A percentile compares a stretch with the other conserved stretches of the same genome.
Evolutionary conservation across 1,140 invertebrate species (phyloP).

Genomic region (Uloborus diversus): DNA sequence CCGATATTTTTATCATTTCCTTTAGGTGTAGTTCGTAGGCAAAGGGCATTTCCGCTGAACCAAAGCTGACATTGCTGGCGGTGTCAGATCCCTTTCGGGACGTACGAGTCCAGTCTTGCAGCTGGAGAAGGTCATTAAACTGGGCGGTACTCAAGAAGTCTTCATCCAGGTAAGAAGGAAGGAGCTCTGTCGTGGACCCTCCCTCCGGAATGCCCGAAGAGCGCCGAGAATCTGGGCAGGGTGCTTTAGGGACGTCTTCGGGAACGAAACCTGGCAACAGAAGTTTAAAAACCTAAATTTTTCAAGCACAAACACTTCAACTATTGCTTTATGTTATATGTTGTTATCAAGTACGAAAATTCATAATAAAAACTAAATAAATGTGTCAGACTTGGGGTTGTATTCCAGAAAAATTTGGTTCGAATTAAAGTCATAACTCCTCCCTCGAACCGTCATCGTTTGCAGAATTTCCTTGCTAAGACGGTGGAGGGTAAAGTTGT

Average conservation of each 20-base stretch:
- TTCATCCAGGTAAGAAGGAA: conserved; percentile 46
- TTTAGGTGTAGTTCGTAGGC: conserved; percentile 62
- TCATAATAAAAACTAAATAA: no score
- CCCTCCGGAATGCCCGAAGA: conserved; percentile 24
- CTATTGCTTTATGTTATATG: no score
- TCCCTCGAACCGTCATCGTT: no score
- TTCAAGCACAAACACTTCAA: no score
- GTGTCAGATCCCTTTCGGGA: conserved; percentile 56
- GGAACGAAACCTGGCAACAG: no score
- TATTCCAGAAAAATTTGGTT: no score
- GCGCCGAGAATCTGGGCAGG: conserved; percentile 21
- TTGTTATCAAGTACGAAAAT: no score
- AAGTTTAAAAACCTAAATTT: no score
- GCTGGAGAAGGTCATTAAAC: conserved; percentile 45
- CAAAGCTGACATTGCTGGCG: conserved; percentile 53
- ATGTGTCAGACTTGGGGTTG: no score
- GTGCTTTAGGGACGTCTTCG: neutral
- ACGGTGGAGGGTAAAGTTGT: no score
- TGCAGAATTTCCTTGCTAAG: no score
- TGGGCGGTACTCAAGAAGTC: conserved; percentile 46
- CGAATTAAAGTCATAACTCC: no score
- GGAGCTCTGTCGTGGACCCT: neutral
- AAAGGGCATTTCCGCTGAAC: conserved; percentile 59
- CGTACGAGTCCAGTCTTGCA: conserved; percentile 46
- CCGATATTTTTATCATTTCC: conserved; percentile 67